These are phyloP conservation scores for Ooceraea biroi DNA, from an alignment of 1,140 invertebrate genomes.

Conservation along the genomic window DNA sequence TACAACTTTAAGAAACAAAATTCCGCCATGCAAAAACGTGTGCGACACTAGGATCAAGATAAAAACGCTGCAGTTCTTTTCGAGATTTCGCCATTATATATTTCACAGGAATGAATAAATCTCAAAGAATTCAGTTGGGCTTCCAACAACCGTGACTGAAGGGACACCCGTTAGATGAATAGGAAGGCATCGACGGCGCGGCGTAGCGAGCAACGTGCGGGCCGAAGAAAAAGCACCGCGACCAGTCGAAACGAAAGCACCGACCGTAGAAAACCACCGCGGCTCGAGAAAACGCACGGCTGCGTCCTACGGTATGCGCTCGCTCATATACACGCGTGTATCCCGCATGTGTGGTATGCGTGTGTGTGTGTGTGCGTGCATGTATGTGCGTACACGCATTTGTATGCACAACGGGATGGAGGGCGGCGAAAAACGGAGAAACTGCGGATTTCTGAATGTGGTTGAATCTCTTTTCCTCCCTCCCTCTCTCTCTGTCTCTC, in stretches of 20 bases:
- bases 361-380: not conserved
- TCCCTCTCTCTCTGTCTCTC: not conserved
- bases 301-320: conserved; percentile 54
- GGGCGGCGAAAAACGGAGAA: conserved; percentile 51
- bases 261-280: conserved; percentile 66
- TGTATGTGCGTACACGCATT: not conserved
- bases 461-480: not conserved
- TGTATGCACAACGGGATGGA: conserved; percentile 57
- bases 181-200: conserved; percentile 59
- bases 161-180: conserved; percentile 41
- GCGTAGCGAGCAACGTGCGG: conserved; percentile 40
- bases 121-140: not conserved
- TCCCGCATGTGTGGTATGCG: too few species aligned
- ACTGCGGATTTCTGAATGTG: not conserved
- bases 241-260: conserved; percentile 65
- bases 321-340: not conserved
- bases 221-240: conserved; percentile 68
- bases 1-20: too few species aligned
- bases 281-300: conserved; percentile 70
- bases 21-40: too few species aligned
- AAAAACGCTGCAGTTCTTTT: not conserved
- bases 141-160: not conserved
- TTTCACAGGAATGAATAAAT: not conserved
- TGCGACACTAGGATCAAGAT: too few species aligned
- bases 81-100: not conserved